Percentiles rank a stretch among this genome's conserved stretches.
These are phyloP conservation scores for Eolophus roseicapilla DNA, from an alignment of 2,113 vertebrate species.

Conservation along the genomic window DNA sequence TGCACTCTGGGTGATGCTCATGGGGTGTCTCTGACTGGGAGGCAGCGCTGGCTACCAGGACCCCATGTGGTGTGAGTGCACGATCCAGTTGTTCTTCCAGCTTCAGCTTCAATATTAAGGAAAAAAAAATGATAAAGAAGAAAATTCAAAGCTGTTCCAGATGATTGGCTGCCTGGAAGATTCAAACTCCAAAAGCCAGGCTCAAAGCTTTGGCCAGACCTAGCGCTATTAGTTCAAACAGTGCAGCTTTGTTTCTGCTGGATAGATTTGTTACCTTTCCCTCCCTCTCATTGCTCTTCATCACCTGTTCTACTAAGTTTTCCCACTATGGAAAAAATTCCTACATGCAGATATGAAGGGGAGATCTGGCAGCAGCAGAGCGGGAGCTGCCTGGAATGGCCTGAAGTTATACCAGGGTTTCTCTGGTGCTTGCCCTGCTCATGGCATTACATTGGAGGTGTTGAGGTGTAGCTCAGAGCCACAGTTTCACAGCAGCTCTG, in stretches of 20 bases:
- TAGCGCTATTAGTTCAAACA: slow-evolving; percentile 33
- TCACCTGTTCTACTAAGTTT: neutral
- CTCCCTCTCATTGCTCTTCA: neutral
- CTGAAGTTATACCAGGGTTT: neutral
- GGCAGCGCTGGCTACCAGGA: neutral
- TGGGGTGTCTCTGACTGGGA: neutral
- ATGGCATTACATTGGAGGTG: neutral
- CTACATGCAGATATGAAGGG: neutral
- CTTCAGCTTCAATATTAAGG: neutral
- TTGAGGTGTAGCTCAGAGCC: neutral
- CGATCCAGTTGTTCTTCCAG: neutral
- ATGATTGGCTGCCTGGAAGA: slow-evolving; percentile 6
- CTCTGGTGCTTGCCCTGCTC: neutral
- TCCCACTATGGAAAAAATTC: slow-evolving; percentile 5
- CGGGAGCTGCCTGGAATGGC: neutral
- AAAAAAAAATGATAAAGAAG: neutral
- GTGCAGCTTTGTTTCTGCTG: slow-evolving; percentile 11
- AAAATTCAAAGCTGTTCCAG: slow-evolving; percentile 45
- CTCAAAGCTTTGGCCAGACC: slow-evolving; percentile 42
- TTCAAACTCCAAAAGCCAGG: neutral
- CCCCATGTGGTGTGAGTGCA: neutral
- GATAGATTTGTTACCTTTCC: neutral
- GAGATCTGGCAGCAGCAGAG: neutral
- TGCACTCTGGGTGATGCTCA: neutral
- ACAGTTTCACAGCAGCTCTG: neutral